Evolutionary conservation across 2,888 invertebrate genomes (phyloP), one percentile per base, ranked within the genome.

Genomic region (Drosophila quinaria): DNA sequence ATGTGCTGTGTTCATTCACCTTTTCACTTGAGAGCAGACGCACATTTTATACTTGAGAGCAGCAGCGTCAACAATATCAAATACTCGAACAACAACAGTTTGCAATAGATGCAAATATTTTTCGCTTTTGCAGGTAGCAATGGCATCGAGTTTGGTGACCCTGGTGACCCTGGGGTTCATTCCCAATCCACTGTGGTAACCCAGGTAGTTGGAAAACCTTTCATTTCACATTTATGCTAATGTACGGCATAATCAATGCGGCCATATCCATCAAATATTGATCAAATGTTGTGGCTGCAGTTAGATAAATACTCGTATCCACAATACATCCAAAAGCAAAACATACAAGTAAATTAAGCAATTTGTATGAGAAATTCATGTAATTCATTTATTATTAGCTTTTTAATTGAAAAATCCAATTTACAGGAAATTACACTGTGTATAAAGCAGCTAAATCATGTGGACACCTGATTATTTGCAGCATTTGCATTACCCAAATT

Each of bases 1-100:
- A 84, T 74, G 65, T 74, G 65, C 44, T 55, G 44, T 78, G 87
- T 85, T 85, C 85, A 72, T 85, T 85, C 85, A 85, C 85, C 85
- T 87, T 78, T 74, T 42, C 35, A 44, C 35, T 4, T 31, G 42
- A 54, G 19, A 54, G 25, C 56, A 67, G 58, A 63, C 75, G 50
- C 33, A 55, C 52, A 74, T 63, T 68, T 60, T 51, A 72, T 69
- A 60, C 84, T 83, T 74, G 87, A 86, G 87, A 83, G 69, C 49
- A 63, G 13, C 50, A 58, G 4, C 17, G 42, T 13, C 64, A 17
- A 17, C 44, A 61, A 44, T 44, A 35, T 5, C 35, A 22, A 42
- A 60, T 19, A 46, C 55, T 52, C 52, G 22, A 51, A 56, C 42
- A 58, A 55, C 47, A 61, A 49, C 62, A 77, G 65, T 54, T 61